phyloP scores from a whole-genome alignment of 2,797 vertebrate species.

The Trematomus bernacchii region DNA sequence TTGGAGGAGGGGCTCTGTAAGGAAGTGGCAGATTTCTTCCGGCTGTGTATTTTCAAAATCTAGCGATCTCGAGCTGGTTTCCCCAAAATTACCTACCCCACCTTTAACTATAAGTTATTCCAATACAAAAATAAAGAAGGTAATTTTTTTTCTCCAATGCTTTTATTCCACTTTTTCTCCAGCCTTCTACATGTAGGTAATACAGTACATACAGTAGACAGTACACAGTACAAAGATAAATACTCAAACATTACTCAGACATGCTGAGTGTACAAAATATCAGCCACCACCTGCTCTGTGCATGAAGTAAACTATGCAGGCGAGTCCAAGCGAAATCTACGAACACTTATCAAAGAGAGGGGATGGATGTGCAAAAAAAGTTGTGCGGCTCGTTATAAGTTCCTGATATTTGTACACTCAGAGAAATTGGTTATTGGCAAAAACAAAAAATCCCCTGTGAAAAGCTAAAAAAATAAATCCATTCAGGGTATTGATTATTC shows the following conservation, averaged over 20 bases:
- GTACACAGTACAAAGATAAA: conserved; percentile 78
- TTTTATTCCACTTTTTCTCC: conserved; percentile 62
- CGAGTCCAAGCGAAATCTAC: not conserved
- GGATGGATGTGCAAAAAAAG: conserved; percentile 52
- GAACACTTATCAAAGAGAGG: not conserved
- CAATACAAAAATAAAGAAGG: not conserved
- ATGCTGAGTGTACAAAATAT: conserved; percentile 39
- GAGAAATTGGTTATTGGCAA: not conserved
- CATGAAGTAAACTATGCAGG: conserved; percentile 52
- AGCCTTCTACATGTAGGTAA: conserved; percentile 16
- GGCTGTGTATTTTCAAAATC: too few relatives aligned
- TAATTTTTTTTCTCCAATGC: not conserved
- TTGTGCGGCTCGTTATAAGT: not conserved
- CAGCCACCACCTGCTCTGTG: conserved; percentile 46
- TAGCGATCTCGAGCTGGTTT: too few relatives aligned
- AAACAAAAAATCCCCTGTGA: not conserved
- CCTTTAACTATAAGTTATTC: too few relatives aligned
- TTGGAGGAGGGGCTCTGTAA: too few relatives aligned
- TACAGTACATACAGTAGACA: conserved; percentile 60
- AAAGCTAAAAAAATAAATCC: not conserved
- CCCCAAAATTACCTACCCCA: too few relatives aligned
- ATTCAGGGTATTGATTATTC: conserved; percentile 8
- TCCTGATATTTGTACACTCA: not conserved
- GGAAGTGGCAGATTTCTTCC: too few relatives aligned
- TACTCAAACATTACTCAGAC: conserved; percentile 48